Evolutionary conservation across 30 jellyfish, hydroid and myxozoan genomes (phyloP).

Genomic region (Clytia hemisphaerica): DNA sequence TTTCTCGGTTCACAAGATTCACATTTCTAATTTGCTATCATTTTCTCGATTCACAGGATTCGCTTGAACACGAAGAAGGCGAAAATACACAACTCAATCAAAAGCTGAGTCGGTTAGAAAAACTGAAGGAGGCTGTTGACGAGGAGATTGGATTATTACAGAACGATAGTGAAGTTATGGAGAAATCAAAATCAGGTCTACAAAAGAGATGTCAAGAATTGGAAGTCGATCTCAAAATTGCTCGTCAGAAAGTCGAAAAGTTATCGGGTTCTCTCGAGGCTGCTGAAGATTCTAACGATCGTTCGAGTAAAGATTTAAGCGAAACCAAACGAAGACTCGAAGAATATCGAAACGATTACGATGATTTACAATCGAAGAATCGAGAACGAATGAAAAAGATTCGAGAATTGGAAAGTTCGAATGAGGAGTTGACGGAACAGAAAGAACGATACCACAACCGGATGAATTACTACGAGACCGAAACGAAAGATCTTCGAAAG

Average conservation of each 20-base stretch:
- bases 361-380: conserved; percentile 41
- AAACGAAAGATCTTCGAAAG: conserved; percentile 45
- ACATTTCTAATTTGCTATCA: too few species aligned
- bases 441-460: conserved; percentile 16
- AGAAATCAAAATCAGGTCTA: conserved; percentile 41
- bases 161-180: conserved; percentile 40
- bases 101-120: conserved; percentile 36
- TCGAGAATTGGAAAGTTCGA: conserved; percentile 53
- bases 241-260: conserved; percentile 35
- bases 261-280: conserved; percentile 64
- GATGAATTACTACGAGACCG: conserved; percentile 43
- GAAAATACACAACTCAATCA: conserved; percentile 56
- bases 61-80: conserved; percentile 80
- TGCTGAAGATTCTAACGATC: conserved; percentile 76
- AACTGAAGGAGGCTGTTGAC: conserved; percentile 42
- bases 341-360: conserved; percentile 43
- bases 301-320: conserved; percentile 33
- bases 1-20: too few species aligned
- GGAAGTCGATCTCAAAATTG: conserved; percentile 37
- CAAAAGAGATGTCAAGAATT: conserved; percentile 53
- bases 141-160: conserved; percentile 47
- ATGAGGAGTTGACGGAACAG: conserved; percentile 14
- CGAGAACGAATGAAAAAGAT: conserved; percentile 48
- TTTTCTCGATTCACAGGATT: not conserved
- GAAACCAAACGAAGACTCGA: conserved; percentile 33